Percentiles rank a stretch among this genome's conserved stretches.
Conservation (phyloP, 2,797 vertebrate species). For the Sandelia bainsii region DNA sequence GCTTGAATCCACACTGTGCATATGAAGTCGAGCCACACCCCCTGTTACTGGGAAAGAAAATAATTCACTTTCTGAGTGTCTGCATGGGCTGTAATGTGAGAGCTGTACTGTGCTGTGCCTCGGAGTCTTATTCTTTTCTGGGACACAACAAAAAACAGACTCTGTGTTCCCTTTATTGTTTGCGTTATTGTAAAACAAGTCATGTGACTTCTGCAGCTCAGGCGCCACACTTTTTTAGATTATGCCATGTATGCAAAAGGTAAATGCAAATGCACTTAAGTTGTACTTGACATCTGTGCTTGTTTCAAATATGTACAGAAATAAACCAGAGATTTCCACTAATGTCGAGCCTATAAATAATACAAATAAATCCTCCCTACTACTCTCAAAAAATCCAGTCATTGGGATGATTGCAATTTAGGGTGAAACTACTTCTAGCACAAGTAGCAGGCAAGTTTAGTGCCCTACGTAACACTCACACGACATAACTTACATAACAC, state of each 20-base stretch:
- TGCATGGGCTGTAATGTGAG: background rate
- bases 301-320: slow-evolving; percentile 2
- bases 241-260: background rate
- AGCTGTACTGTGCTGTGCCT: background rate
- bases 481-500: background rate
- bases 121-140: background rate
- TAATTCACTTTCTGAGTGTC: background rate
- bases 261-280: background rate
- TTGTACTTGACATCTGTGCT: too few relatives aligned
- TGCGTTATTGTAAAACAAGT: background rate
- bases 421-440: background rate
- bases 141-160: background rate
- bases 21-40: slow-evolving; percentile 57
- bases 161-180: background rate
- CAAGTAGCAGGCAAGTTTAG: fast-evolving
- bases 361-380: too few relatives aligned
- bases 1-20: slow-evolving; percentile 39
- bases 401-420: background rate
- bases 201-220: background rate
- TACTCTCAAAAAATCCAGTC: background rate
- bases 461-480: background rate
- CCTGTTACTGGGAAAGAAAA: slow-evolving; percentile 17
- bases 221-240: background rate
- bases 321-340: background rate
- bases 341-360: background rate